Evolutionary conservation across 2,797 vertebrate species (phyloP).

Genomic region (Mastacembelus armatus): DNA sequence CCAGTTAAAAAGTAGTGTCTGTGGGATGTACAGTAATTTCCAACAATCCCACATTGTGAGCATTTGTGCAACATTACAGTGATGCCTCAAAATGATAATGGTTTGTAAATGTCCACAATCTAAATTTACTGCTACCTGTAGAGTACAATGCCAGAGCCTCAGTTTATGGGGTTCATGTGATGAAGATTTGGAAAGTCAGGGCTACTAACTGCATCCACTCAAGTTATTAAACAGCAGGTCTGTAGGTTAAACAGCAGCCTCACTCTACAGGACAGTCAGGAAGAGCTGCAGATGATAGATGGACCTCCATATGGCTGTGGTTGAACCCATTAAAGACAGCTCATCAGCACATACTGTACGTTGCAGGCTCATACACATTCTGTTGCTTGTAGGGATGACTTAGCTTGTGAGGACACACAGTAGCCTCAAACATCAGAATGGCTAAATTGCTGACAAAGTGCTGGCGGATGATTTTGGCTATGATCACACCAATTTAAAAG

Average conservation of each 20-base stretch:
- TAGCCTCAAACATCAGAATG: slow-evolving; percentile 24
- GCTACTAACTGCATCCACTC: slow-evolving; percentile 56
- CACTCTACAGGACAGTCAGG: slow-evolving; percentile 51
- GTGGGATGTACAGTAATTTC: background rate
- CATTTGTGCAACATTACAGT: too few relatives aligned
- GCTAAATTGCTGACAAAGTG: slow-evolving; percentile 39
- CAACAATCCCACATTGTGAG: too few relatives aligned
- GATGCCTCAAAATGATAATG: too few relatives aligned
- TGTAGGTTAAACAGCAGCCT: slow-evolving; percentile 64
- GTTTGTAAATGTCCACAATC: background rate
- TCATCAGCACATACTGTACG: slow-evolving; percentile 61
- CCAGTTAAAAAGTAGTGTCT: too few relatives aligned
- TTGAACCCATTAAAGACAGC: slow-evolving; percentile 68
- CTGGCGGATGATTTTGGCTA: slow-evolving; percentile 11
- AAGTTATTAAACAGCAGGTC: slow-evolving; percentile 61
- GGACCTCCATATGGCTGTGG: slow-evolving; percentile 46
- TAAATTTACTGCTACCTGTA: background rate
- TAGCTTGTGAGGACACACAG: slow-evolving; percentile 15
- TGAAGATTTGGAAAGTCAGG: slow-evolving; percentile 4
- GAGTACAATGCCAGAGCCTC: background rate
- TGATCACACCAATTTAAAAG: slow-evolving; percentile 44
- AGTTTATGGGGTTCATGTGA: background rate
- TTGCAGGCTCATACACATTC: slow-evolving; percentile 27
- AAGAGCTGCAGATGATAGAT: slow-evolving; percentile 61
- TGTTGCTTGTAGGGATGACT: slow-evolving; percentile 35